Evolutionary conservation across 2,113 vertebrate genomes (phyloP).

Genomic region (Orthonyx spaldingii): DNA sequence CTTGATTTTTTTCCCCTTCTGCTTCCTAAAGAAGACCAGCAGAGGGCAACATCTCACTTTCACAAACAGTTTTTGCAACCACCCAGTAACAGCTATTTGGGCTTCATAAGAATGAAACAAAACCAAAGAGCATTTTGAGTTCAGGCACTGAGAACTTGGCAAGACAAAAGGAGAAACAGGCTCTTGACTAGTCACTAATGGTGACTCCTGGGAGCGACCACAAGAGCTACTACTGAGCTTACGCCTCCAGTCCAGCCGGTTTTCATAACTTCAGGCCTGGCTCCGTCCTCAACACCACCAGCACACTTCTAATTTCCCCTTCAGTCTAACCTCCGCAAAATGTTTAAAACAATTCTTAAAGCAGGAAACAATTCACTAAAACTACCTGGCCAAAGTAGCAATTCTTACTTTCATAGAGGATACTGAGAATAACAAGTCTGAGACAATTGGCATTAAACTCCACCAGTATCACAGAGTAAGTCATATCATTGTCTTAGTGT

Average conservation of each 20-base stretch:
- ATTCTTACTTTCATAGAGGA: neutral
- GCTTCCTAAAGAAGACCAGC: neutral
- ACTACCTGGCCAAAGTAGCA: neutral
- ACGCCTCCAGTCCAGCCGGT: neutral
- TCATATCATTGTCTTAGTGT: neutral
- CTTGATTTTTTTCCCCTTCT: neutral
- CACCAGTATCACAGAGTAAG: neutral
- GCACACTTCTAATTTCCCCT: neutral
- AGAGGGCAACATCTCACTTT: slow-evolving; percentile 58
- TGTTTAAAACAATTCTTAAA: neutral
- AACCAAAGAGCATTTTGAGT: neutral
- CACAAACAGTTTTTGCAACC: neutral
- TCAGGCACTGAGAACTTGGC: neutral
- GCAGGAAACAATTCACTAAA: neutral
- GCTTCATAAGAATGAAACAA: neutral
- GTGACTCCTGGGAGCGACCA: neutral
- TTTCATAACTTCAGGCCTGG: neutral
- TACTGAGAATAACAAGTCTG: neutral
- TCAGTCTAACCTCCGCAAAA: neutral
- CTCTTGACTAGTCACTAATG: neutral
- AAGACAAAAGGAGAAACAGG: neutral
- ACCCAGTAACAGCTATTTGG: neutral
- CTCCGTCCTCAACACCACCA: neutral
- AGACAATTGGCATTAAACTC: neutral
- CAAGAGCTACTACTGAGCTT: neutral